phyloP scores from a whole-genome alignment of 2,888 invertebrate genomes.

The Harpalus rubripes region DNA sequence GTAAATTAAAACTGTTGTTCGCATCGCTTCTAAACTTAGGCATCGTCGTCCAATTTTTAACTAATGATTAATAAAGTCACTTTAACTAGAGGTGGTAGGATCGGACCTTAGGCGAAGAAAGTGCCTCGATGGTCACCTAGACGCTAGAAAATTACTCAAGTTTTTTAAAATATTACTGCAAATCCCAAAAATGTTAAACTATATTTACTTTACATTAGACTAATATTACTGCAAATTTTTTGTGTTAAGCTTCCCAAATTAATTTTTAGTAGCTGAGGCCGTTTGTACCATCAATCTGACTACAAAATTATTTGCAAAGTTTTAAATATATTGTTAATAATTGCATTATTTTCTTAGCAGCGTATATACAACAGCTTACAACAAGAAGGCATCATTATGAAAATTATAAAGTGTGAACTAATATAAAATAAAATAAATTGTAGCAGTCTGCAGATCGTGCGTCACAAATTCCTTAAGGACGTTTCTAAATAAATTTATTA shows the following conservation, averaged over 20 bases:
- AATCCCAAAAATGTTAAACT: constrained; percentile 16
- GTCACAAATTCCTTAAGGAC: background rate
- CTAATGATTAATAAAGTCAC: no score
- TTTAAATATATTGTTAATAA: background rate
- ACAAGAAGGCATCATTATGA: background rate
- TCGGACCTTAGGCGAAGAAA: background rate
- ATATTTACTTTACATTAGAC: background rate
- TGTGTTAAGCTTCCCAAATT: constrained; percentile 29
- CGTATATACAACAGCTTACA: background rate
- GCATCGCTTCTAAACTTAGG: no score
- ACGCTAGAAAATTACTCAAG: background rate
- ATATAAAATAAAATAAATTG: no score
- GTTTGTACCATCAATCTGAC: constrained; percentile 40
- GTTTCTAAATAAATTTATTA: no score
- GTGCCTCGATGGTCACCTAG: constrained; percentile 43
- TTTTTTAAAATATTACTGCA: background rate
- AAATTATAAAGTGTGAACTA: background rate
- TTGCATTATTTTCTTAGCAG: constrained; percentile 14
- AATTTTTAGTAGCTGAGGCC: constrained; percentile 28
- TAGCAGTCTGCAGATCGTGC: background rate
- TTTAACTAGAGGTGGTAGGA: no score
- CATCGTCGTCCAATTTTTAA: no score
- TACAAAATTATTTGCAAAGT: constrained; percentile 27
- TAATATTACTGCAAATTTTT: background rate
- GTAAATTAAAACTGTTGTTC: no score